phyloP scores from a whole-genome alignment of 1,140 invertebrate species.

The Cydia strobilella region DNA sequence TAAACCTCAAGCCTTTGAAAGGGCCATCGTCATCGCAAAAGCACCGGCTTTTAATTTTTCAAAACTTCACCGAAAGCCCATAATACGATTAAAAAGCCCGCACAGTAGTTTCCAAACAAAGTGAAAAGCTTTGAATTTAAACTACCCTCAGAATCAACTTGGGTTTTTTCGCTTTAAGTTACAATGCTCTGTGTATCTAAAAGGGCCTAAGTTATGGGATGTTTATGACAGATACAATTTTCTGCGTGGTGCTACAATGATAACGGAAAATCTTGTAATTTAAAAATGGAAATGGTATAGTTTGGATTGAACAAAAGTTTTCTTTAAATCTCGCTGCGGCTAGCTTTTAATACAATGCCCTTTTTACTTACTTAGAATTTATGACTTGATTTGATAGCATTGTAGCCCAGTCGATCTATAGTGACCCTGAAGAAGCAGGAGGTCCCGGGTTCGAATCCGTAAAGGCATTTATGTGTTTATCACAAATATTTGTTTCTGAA shows the following conservation, averaged over 20 bases:
- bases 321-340: not conserved
- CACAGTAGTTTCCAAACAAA: conserved; percentile 10
- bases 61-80: not conserved
- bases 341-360: not conserved
- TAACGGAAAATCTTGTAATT: not conserved
- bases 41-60: not conserved
- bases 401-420: no score
- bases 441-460: no score
- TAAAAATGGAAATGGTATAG: not conserved
- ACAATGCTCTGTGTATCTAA: not conserved
- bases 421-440: no score
- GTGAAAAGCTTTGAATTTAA: conserved; percentile 12
- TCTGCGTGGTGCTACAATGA: not conserved
- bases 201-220: not conserved
- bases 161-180: not conserved
- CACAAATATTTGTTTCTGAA: no score
- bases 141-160: conserved; percentile 11
- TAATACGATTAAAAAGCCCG: conserved; percentile 9
- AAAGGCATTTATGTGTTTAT: no score
- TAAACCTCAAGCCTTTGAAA: not conserved
- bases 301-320: not conserved
- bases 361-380: no score
- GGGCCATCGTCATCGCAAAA: not conserved
- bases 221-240: not conserved
- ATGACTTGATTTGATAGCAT: no score